Conservation (phyloP, 2,797 vertebrate species). For the Hippopotamyrus pictus region DNA sequence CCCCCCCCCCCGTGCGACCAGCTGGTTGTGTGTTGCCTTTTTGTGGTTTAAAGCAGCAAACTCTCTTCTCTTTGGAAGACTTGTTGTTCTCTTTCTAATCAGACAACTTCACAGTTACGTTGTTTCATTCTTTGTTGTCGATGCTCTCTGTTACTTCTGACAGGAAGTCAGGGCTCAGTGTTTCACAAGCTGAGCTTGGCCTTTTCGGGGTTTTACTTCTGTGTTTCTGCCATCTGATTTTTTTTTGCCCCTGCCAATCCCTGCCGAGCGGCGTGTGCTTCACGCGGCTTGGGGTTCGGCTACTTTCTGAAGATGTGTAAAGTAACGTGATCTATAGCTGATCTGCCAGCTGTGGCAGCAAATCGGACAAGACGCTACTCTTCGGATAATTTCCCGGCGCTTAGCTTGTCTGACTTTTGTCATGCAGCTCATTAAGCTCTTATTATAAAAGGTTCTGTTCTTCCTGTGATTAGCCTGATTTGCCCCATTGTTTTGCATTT, state of each 20-base stretch:
- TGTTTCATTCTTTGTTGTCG: constrained; percentile 1
- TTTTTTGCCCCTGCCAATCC: not conserved
- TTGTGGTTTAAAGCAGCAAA: not conserved
- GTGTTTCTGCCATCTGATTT: not conserved
- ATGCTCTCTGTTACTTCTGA: not conserved
- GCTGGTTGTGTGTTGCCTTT: not conserved
- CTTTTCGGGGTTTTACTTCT: not conserved
- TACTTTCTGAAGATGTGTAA: not conserved
- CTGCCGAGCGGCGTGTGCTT: too few species aligned
- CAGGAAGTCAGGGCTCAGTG: not conserved
- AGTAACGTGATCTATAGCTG: not conserved
- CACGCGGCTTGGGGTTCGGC: not conserved
- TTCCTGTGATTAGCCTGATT: not conserved
- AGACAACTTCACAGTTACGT: not conserved
- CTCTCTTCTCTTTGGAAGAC: not conserved
- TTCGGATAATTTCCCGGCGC: not conserved
- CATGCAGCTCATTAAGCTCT: not conserved
- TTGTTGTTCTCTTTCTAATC: not conserved
- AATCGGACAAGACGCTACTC: not conserved
- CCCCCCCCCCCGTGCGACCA: not conserved
- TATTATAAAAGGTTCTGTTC: not conserved
- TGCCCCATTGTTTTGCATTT: not conserved
- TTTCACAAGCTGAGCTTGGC: not conserved
- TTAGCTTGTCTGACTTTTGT: not conserved
- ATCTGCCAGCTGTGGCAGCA: not conserved